Evolutionary conservation across 2,888 invertebrate genomes (phyloP), one percentile per base, ranked within the genome.

Genomic region (Stictocephala bisonia): DNA sequence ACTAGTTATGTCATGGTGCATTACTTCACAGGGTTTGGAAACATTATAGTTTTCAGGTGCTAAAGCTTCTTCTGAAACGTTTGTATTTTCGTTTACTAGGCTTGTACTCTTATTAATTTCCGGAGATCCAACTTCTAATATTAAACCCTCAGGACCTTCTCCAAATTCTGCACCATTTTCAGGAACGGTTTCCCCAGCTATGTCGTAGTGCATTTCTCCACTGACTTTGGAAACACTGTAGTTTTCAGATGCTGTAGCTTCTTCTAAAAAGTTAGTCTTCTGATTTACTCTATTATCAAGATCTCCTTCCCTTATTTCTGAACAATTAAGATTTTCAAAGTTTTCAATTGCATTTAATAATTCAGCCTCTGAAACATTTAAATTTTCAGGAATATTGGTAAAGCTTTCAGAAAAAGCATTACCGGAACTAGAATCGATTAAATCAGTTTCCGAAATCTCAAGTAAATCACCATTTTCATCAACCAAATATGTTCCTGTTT

Each of bases 281-380:
- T 6, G 50, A 50, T 6, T 50, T 50, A 24, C 6, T 3, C 24
- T 15, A 50, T 50, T 50, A 15, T 11, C 4, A 9, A 50, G 3
- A 6, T 50, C 50, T 22, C 22, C 50, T 22, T n/a, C n/a, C n/a
- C n/a, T n/a, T n/a, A n/a, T n/a, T n/a, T n/a, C n/a, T n/a, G n/a
- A n/a, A n/a, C n/a, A n/a, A n/a, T n/a, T n/a, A n/a, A n/a, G n/a
- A n/a, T n/a, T n/a, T n/a, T n/a, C n/a, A n/a, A 56, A 56, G 4
- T 56, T 15, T 56, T 56, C 13, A 56, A 56, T 26, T 3, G 35
- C 64, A 9, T 7, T 64, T n/a, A 64, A 22, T 4, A 22, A 31
- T 35, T 35, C 40, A 64, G 11, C 24, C 40, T 64, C 64, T 22
- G 40, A 64, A 64, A 40, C 13, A 35, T 64, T 20, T 64, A 64